phyloP scores from a whole-genome alignment of 2,797 vertebrate genomes.

The Bradypodion ventrale region DNA sequence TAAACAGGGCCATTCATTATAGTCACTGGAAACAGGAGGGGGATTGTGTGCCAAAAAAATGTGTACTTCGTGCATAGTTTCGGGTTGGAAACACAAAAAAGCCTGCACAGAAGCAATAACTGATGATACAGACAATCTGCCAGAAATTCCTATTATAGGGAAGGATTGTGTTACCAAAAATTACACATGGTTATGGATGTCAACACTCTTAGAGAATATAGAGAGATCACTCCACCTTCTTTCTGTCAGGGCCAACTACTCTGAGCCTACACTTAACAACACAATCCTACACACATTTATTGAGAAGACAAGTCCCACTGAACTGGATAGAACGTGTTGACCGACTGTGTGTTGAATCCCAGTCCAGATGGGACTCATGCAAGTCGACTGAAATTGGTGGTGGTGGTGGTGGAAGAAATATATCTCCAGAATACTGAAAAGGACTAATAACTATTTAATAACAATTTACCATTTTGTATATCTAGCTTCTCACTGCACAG shows the following conservation, averaged over 20 bases:
- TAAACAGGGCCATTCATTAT: constrained; percentile 8
- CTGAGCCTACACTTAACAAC: background rate
- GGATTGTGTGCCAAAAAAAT: background rate
- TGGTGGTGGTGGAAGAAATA: background rate
- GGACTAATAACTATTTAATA: background rate
- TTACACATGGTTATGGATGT: accelerated
- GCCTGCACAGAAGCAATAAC: background rate
- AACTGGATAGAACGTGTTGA: background rate
- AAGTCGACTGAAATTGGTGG: background rate
- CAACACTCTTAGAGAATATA: background rate
- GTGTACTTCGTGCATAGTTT: background rate
- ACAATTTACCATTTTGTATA: background rate
- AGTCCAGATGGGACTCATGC: background rate
- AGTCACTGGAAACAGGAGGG: background rate
- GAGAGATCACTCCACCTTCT: accelerated
- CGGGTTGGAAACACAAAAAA: constrained; percentile 9
- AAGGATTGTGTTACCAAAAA: background rate
- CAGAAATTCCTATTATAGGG: background rate
- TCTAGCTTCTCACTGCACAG: background rate
- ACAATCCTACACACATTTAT: background rate
- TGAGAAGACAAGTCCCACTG: background rate
- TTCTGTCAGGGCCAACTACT: accelerated
- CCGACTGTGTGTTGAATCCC: background rate
- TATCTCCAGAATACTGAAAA: background rate
- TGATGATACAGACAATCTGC: accelerated